Conservation (phyloP, 2,888 invertebrate genomes). For the Ptychoptera albimana region DNA sequence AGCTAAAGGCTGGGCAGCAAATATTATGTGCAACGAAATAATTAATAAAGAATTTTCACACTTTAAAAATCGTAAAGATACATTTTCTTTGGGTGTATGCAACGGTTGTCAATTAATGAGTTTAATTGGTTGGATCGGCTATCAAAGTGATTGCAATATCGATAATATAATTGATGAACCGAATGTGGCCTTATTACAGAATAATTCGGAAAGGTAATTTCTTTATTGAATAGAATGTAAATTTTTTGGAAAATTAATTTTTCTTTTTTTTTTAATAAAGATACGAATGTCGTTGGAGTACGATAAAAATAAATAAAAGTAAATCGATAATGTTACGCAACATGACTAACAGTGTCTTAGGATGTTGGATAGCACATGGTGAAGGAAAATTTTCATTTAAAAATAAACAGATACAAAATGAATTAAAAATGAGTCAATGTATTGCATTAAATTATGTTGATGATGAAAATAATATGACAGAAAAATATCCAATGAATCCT, state of each 20-base stretch:
- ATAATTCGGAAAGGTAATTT: conserved; percentile 68
- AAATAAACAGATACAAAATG: conserved; percentile 31
- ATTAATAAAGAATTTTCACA: conserved; percentile 60
- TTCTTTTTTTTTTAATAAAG: conserved; percentile 15
- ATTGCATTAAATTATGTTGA: conserved; percentile 73
- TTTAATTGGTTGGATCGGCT: conserved; percentile 77
- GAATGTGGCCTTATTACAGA: conserved; percentile 63
- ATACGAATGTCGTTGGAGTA: conserved; percentile 58
- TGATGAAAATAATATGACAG: conserved; percentile 57
- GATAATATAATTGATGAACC: conserved; percentile 27
- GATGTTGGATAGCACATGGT: conserved; percentile 94
- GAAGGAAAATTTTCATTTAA: conserved; percentile 68
- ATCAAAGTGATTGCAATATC: conserved; percentile 32
- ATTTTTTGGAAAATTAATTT: not conserved
- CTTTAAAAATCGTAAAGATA: conserved; percentile 60
- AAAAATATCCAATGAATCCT: conserved; percentile 85
- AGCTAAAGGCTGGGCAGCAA: conserved; percentile 96
- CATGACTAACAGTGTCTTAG: conserved; percentile 81
- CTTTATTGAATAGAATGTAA: not conserved
- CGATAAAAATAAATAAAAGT: conserved; percentile 50
- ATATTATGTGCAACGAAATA: conserved; percentile 62
- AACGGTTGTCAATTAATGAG: conserved; percentile 97
- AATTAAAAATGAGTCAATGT: conserved; percentile 41
- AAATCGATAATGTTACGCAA: conserved; percentile 67
- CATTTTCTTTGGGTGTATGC: conserved; percentile 94